Evolutionary conservation across 1,140 invertebrate genomes (phyloP), one percentile per base, ranked within the genome.

Genomic region (Xylocopa sonorina): DNA sequence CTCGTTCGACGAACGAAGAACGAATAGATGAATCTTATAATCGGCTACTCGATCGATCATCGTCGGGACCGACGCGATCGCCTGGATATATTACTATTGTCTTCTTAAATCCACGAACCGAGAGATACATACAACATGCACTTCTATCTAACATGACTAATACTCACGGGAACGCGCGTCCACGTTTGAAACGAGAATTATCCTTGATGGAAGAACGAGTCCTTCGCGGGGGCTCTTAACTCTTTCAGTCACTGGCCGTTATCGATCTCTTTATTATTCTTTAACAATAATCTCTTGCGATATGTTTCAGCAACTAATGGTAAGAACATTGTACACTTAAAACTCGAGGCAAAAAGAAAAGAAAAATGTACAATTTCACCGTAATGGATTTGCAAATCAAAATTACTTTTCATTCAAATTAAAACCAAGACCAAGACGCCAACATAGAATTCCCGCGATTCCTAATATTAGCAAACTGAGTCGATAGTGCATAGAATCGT

Each of bases 101-200:
- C 82, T 80, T 77, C 51, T 85, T 76, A 80, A 60, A 84, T 69
- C 75, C 63, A 51, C 68, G 69, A 84, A 84, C 63, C 51, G 71
- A 77, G 69, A 46, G 67, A 72, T 62, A 73, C 63, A 79, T 73
- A 81, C 67, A 79, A 81, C 83, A 84, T 84, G 82, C 68, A 85
- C 46, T 68, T 81, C 73, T 83, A 80, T 77, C 71, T 81, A 78
- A 78, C 78, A 57, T 55, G 50, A 67, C 72, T 76, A 73, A 78
- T 55, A 38, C 55, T 55, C 77, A 21, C 58, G 34, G 34, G 38
- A 78, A 34, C 24, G 58, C 27, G 34, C 76, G 43, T 78, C 43
- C 4, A 4, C 10, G 27, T 34, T 7, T 16, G 18, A 1, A 24
- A 53, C 41, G 51, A 50, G 63, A n/a, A 57, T 67, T 18, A 55